Evolutionary conservation across 2,888 invertebrate genomes (phyloP).

Genomic region (Netelia melanura): DNA sequence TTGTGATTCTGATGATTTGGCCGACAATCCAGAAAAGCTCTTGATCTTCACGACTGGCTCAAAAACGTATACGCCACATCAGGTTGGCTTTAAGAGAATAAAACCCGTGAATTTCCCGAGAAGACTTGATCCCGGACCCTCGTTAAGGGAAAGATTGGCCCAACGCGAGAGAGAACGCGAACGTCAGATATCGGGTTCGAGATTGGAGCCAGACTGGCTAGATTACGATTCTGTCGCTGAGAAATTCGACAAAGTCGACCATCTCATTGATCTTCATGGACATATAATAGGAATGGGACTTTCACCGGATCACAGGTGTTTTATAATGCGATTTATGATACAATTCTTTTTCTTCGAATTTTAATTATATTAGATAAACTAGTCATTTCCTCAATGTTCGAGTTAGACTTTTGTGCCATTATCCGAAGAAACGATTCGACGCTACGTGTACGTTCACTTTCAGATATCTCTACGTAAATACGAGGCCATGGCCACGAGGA

Average conservation of each 20-base stretch:
- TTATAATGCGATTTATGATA: conserved; percentile 23
- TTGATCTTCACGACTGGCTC: conserved; percentile 94
- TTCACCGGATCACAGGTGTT: conserved; percentile 90
- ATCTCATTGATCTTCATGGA: conserved; percentile 93
- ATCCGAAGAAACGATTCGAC: neutral
- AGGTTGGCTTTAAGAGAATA: conserved; percentile 92
- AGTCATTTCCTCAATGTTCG: conserved; percentile 26
- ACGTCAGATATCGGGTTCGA: conserved; percentile 84
- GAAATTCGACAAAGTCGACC: conserved; percentile 91
- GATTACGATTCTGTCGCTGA: conserved; percentile 89
- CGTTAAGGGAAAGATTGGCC: conserved; percentile 89
- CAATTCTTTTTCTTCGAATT: conserved; percentile 41
- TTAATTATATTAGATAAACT: conserved; percentile 2
- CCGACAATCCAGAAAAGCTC: conserved; percentile 88
- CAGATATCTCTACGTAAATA: conserved; percentile 93
- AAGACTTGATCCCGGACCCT: conserved; percentile 89
- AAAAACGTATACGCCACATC: conserved; percentile 94
- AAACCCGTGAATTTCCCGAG: conserved; percentile 89
- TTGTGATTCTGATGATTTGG: conserved; percentile 84
- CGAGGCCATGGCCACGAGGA: conserved; percentile 92
- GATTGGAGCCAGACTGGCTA: conserved; percentile 88
- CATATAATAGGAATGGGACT: conserved; percentile 95
- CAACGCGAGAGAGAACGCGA: conserved; percentile 86
- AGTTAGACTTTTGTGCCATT: neutral
- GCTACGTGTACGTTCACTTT: conserved; percentile 65